Base-by-base conservation (phyloP, 2,888 invertebrate species). In the Euplexia lucipara region DNA sequence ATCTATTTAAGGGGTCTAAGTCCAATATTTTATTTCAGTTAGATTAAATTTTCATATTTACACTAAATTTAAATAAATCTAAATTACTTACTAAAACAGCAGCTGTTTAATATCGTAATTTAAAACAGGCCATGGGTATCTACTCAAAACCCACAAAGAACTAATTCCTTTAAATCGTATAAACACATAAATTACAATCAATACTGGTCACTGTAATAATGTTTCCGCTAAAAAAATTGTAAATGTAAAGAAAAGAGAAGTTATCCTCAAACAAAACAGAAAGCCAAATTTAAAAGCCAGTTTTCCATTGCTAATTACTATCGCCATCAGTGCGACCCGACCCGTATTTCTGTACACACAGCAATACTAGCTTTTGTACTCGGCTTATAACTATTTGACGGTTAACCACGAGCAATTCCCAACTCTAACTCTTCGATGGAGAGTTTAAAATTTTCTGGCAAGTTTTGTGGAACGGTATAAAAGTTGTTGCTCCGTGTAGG, bases 401-500 rank as follows among this genome's bases (percentile, higher is more conserved):
- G 49, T 10, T 32, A 6, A 18, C 18, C 10, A 34, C 59, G 20
- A n/a, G 30, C 44, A 30, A 78, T 32, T 70, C 26, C 14, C 30
- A 61, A 62, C 72, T 68, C 45, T 72, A 64, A 18, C 1, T 0
- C 18, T 7, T 47, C 0, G 35, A 0, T 0, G 1, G 56, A 78
- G 51, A 64, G 70, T 61, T 45, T 16, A 74, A 69, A 79, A 68
- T 76, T 22, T 32, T 48, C n/a, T 59, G 45, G 39, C 30, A 32
- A 16, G 39, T 37, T 14, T 64, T 41, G 14, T 35, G 56, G 35
- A 70, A 52, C 42, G 64, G 53, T 70, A 75, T 78, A 79, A 82
- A 83, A 84, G 81, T 84, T 75, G 70, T 81, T 77, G 67, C 57
- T 66, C 62, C 62, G 18, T 78, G 79, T 83, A 83, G 80, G 86